phyloP scores from a whole-genome alignment of 2,888 invertebrate species.

The Caenorhabditis parvicauda region DNA sequence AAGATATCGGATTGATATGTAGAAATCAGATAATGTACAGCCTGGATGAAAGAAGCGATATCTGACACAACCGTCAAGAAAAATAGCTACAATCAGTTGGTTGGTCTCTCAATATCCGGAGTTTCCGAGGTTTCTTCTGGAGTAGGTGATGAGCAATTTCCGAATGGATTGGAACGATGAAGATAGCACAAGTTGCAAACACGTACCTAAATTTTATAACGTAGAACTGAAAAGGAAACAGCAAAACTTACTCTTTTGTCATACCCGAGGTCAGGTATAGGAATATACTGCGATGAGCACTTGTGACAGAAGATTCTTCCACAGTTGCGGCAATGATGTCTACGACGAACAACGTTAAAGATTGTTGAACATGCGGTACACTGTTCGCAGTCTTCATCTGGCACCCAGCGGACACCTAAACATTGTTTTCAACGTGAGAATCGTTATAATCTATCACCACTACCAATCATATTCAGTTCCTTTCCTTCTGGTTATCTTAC shows the following conservation, averaged over 20 bases:
- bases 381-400: constrained; percentile 66
- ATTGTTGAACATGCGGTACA: constrained; percentile 89
- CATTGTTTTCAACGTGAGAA: too few species aligned
- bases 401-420: constrained; percentile 75
- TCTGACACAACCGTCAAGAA: too few species aligned
- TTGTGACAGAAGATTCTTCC: constrained; percentile 68
- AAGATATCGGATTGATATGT: too few species aligned
- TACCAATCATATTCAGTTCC: too few species aligned
- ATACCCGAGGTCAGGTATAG: constrained; percentile 61
- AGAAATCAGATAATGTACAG: too few species aligned
- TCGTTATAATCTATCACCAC: too few species aligned
- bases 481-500: too few species aligned
- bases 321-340: constrained; percentile 96
- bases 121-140: too few species aligned
- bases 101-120: too few species aligned
- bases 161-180: constrained; percentile 59
- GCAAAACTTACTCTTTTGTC: constrained; percentile 42
- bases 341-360: constrained; percentile 89
- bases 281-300: constrained; percentile 54
- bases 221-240: neutral
- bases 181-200: constrained; percentile 62
- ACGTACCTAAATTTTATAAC: constrained; percentile 45
- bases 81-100: too few species aligned
- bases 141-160: too few species aligned
- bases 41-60: too few species aligned